Evolutionary conservation across 2,113 vertebrate species (phyloP), one percentile per base, ranked within the genome.

Genomic region (Tupaia tana): DNA sequence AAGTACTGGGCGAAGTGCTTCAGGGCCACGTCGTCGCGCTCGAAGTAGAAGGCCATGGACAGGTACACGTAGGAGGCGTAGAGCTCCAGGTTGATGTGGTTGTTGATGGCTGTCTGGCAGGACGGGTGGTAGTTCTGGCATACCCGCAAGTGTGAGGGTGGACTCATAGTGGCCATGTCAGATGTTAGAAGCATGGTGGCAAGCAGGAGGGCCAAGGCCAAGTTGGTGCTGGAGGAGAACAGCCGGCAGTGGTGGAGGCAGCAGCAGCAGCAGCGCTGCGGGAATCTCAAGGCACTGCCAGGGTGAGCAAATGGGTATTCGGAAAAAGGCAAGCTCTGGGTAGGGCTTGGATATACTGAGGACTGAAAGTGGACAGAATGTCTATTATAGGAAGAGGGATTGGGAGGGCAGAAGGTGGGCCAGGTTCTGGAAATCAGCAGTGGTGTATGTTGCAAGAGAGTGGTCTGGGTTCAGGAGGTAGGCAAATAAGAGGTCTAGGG

Each of bases 211-310:
- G 29, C 14, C 3, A 66, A 14, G 43, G 15, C 0, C 8, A 19
- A 14, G 43, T 0, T 2, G 4, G 1, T 2, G 0, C 0, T 7
- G 1, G 0, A 7, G 27, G 6, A 22, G 15, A 1, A 7, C 1
- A 0, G 54, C 4, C 2, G 31, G 25, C 19, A 3, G n/a, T 2
- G 15, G 81, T 12, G 12, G 54, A 4, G 7, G 16, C 2, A 15
- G 29, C 10, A 11, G 43, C 2, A 7, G n/a, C n/a, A 16, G 69
- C 14, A 2, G 13, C 25, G 43, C 2, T 5, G n/a, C n/a, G n/a
- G 69, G 29, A 2, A 19, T 19, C 31, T 59, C 24, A 0, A 2
- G 29, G 11, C 2, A 4, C 18, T 0, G 24, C 71, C 22, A 58
- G 16, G 8, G 1, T 7, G 16, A 64, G 2, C 0, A 1, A 52